phyloP scores from a whole-genome alignment of 2,113 vertebrate species.

The Psettodes erumei region DNA sequence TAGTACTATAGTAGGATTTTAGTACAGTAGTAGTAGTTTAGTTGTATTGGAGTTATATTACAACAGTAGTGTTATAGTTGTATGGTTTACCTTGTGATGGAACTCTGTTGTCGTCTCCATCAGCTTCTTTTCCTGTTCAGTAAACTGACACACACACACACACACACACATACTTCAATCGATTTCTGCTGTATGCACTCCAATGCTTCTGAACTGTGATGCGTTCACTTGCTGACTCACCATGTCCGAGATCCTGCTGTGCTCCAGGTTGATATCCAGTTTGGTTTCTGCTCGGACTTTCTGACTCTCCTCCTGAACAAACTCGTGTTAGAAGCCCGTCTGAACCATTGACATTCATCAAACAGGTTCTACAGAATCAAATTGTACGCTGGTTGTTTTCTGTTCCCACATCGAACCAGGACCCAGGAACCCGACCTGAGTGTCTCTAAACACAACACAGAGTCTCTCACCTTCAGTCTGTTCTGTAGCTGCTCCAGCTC shows the following conservation, averaged over 20 bases:
- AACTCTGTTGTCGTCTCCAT: conserved; percentile 94
- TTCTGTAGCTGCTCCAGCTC: conserved; percentile 92
- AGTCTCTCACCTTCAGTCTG: conserved; percentile 86
- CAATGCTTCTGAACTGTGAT: too few relatives aligned
- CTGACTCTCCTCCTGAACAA: conserved; percentile 87
- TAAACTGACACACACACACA: conserved; percentile 85
- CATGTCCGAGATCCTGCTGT: conserved; percentile 92
- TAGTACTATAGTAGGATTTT: neutral
- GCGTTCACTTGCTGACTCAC: conserved; percentile 70
- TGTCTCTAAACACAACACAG: too few relatives aligned
- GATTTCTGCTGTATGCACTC: too few relatives aligned
- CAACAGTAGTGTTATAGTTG: neutral
- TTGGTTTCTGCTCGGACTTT: conserved; percentile 91
- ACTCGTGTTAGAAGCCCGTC: too few relatives aligned
- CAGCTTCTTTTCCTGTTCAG: conserved; percentile 93
- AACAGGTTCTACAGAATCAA: too few relatives aligned
- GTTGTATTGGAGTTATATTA: too few relatives aligned
- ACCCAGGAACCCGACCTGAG: too few relatives aligned
- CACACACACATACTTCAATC: too few relatives aligned
- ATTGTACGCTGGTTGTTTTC: too few relatives aligned
- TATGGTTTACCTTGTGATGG: conserved; percentile 85
- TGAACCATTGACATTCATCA: too few relatives aligned
- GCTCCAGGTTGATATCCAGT: conserved; percentile 95
- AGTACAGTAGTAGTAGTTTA: neutral
- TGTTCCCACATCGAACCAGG: too few relatives aligned